Evolutionary conservation across 37 sponge, comb jelly and placozoan species (phyloP).

Genomic region (Chondrilla cf. caribensis): DNA sequence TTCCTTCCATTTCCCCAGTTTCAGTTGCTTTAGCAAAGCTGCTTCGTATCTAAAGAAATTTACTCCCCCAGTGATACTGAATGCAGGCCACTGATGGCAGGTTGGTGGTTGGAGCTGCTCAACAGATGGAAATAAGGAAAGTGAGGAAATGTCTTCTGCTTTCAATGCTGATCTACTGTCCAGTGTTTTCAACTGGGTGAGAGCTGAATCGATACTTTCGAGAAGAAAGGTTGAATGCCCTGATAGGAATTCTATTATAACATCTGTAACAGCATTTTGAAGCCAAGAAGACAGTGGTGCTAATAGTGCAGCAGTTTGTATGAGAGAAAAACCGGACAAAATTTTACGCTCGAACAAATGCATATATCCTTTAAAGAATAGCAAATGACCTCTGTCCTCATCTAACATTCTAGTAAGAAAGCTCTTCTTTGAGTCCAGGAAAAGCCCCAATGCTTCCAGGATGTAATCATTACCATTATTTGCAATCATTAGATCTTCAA

Average conservation of each 20-base stretch:
- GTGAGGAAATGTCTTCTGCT: neutral
- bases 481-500: neutral
- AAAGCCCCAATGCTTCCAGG: neutral
- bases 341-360: neutral
- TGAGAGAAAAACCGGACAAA: neutral
- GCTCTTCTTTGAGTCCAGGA: neutral
- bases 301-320: neutral
- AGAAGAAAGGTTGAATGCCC: neutral
- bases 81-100: conserved; percentile 32
- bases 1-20: conserved; percentile 34
- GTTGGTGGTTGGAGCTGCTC: conserved; percentile 26
- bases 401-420: neutral
- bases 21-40: conserved; percentile 25
- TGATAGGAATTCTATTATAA: neutral
- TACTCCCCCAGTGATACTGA: conserved; percentile 11
- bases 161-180: neutral
- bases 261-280: neutral
- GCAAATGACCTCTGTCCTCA: neutral
- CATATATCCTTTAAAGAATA: neutral
- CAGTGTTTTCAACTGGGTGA: neutral
- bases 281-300: neutral
- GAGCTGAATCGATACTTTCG: neutral
- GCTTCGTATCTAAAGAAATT: conserved; percentile 43
- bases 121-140: neutral
- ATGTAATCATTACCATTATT: neutral